A percentile compares a stretch with the other conserved stretches of the same genome.
Conservation (phyloP, 2,888 invertebrate species). For the Caenorhabditis japonica region DNA sequence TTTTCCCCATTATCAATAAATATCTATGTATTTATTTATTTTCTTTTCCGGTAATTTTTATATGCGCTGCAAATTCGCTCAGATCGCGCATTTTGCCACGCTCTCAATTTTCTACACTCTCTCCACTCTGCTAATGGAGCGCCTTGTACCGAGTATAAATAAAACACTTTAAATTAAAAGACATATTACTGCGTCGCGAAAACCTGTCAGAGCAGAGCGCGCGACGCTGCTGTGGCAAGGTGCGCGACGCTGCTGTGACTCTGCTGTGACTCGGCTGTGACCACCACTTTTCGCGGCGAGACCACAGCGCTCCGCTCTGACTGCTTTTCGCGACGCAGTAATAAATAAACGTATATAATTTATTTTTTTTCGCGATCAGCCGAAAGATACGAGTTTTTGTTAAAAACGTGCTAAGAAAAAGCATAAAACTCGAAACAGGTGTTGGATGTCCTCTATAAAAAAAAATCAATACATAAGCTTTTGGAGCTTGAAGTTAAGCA, state of each 20-base stretch:
- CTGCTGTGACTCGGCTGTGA: no score
- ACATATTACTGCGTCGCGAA: no score
- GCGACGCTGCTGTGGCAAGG: no score
- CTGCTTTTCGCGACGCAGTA: no score
- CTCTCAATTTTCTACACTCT: not conserved
- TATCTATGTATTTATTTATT: not conserved
- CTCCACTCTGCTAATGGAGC: not conserved
- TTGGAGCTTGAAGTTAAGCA: not conserved
- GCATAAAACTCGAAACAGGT: conserved; percentile 22
- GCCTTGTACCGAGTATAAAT: conserved; percentile 3
- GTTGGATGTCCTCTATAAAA: conserved; percentile 1
- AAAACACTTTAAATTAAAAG: no score
- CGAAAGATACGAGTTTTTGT: no score
- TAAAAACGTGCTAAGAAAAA: conserved; percentile 12
- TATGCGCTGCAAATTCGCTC: not conserved
- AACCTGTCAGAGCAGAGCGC: no score
- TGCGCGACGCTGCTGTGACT: no score
- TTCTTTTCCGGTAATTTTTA: not conserved
- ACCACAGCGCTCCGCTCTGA: no score
- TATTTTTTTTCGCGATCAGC: no score
- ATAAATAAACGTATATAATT: conserved; percentile 13
- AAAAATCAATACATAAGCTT: conserved; percentile 7
- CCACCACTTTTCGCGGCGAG: no score
- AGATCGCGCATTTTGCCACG: not conserved
- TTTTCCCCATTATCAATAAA: conserved; percentile 16